These are phyloP conservation scores for Macrophya alboannulata DNA, from an alignment of 2,888 invertebrate species.

Conservation along the genomic window DNA sequence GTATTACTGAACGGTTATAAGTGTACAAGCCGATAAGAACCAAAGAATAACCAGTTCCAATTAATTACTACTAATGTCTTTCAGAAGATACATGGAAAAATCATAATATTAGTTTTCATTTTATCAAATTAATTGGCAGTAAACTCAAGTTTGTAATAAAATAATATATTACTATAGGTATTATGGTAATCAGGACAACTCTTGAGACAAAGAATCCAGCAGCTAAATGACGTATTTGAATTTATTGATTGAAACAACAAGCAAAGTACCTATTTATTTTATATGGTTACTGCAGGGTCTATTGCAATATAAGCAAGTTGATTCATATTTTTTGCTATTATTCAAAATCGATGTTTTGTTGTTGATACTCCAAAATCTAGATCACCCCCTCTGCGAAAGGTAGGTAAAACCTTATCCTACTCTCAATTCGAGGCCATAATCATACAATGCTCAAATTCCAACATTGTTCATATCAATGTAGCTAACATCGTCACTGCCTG, in stretches of 20 bases:
- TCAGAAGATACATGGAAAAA: not conserved
- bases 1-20: not conserved
- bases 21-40: not conserved
- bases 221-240: not conserved
- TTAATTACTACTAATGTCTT: constrained; percentile 20
- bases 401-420: not conserved
- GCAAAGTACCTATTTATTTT: not conserved
- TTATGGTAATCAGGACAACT: not conserved
- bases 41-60: not conserved
- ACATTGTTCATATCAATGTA: not conserved
- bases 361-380: not conserved
- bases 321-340: not conserved
- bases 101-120: not conserved
- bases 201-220: constrained; percentile 18
- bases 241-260: constrained; percentile 8
- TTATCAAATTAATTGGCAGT: constrained; percentile 5
- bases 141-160: constrained; percentile 17
- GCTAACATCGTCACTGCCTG: constrained; percentile 12
- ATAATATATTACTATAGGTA: not conserved
- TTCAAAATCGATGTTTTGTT: not conserved
- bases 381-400: not conserved
- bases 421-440: not conserved
- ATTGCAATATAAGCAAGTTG: not conserved
- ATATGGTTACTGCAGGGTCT: not conserved
- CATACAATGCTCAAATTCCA: not conserved